Evolutionary conservation across 2,113 vertebrate genomes (phyloP), one percentile per base, ranked within the genome.

Genomic region (Lampris incognitus): DNA sequence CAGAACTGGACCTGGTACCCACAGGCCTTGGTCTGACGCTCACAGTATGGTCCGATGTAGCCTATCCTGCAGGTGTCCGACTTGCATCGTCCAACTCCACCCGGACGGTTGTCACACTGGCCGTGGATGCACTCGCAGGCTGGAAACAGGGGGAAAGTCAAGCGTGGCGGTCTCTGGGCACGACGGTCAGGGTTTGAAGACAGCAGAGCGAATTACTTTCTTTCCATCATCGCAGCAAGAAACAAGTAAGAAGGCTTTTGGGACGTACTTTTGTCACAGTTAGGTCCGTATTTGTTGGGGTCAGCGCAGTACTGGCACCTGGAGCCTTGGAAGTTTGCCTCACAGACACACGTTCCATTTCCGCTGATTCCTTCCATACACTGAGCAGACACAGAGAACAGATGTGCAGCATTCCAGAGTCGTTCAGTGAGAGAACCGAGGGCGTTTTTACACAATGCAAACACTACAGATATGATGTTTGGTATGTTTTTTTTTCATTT

Each of bases 281-380:
- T 91, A 41, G 93, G 93, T 51, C 98, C 97, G 0, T 95, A 95
- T 87, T 92, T 96, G 56, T 88, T 83, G 39, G 91, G 78, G 51
- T 95, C 84, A 0, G 92, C 88, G 85, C 98, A 99, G 86, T 96
- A 94, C 65, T 97, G 96, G 76, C 98, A 99, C 0, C 1, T 91
- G 0, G 93, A 96, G 6, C 98, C 97, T 6, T 85, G 85, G 86
- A 96, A 98, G 60, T 92, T 94, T 0, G 74, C 52, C 6, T 93
- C 68, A 72, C 98, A 99, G 48, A 90, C 0, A 51, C 98, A 99
- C 0, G 93, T 95, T 0, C 98, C 97, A 0, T 96, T 97, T 75
- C 96, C 97, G 2, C 59, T 24, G 0, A 96, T 78, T 0, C 97
- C 95, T 0, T 97, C 97, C 4, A 66, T 5, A 6, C 96, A 98